Evolutionary conservation across 2,888 invertebrate genomes (phyloP).

Genomic region (Coenonympha glycerion): DNA sequence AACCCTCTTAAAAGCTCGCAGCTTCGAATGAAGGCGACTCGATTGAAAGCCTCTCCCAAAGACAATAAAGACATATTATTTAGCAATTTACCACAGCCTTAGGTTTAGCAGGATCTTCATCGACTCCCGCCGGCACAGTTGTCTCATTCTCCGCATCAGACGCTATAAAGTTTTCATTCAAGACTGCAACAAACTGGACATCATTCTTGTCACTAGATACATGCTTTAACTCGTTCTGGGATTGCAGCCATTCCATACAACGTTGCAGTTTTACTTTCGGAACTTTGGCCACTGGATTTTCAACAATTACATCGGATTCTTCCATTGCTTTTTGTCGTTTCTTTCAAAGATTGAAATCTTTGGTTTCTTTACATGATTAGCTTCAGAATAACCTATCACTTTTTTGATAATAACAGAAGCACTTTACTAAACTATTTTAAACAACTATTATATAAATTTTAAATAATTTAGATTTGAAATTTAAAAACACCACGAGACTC

Average conservation of each 20-base stretch:
- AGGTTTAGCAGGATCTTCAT: slow-evolving; percentile 47
- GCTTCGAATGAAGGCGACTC: too few species aligned
- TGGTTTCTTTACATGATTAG: not conserved
- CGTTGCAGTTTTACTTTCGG: slow-evolving; percentile 40
- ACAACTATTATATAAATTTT: too few species aligned
- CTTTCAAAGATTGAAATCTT: too few species aligned
- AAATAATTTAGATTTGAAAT: too few species aligned
- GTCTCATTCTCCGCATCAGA: slow-evolving; percentile 58
- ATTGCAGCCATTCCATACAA: slow-evolving; percentile 62
- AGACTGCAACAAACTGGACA: slow-evolving; percentile 61
- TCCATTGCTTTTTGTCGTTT: slow-evolving; percentile 5
- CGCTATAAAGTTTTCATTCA: slow-evolving; percentile 55
- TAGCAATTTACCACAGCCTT: slow-evolving; percentile 46
- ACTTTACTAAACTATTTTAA: too few species aligned
- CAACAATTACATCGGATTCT: not conserved
- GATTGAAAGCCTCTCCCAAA: too few species aligned
- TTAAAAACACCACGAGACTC: too few species aligned
- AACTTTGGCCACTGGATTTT: not conserved
- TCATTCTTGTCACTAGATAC: slow-evolving; percentile 54
- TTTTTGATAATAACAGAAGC: too few species aligned
- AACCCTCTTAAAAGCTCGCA: too few species aligned
- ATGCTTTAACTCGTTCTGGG: slow-evolving; percentile 57
- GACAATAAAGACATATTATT: not conserved
- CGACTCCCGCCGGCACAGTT: slow-evolving; percentile 55
- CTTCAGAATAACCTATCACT: not conserved